phyloP scores from a whole-genome alignment of 2,113 vertebrate species.

The Bubo bubo region DNA sequence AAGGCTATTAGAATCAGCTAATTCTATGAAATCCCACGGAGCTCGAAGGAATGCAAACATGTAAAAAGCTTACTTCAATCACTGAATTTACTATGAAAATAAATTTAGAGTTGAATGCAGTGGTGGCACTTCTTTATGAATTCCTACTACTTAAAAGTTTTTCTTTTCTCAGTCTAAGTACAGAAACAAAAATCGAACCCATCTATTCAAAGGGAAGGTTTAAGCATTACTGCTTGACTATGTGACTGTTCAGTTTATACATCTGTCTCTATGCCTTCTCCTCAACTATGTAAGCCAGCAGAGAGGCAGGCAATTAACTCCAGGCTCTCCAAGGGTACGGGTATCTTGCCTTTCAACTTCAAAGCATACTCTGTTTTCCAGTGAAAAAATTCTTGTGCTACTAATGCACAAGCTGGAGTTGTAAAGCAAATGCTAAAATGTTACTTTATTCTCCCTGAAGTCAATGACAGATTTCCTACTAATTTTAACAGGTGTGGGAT shows the following conservation, averaged over 20 bases:
- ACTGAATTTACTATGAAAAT: background rate
- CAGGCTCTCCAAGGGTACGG: background rate
- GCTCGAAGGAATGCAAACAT: background rate
- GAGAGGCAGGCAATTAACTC: background rate
- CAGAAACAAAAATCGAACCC: background rate
- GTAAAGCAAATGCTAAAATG: background rate
- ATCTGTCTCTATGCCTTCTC: background rate
- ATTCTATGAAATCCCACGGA: background rate
- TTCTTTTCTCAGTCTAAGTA: background rate
- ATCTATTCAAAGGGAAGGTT: background rate
- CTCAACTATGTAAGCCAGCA: rapidly evolving
- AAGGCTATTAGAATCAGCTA: background rate
- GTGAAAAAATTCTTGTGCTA: background rate
- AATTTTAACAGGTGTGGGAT: background rate
- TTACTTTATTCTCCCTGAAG: background rate
- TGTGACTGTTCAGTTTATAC: background rate
- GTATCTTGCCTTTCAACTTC: background rate
- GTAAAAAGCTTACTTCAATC: background rate
- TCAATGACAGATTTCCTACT: background rate
- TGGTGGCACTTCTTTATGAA: background rate
- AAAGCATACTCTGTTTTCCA: background rate
- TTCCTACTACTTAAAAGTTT: background rate
- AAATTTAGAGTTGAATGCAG: background rate
- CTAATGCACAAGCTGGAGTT: background rate
- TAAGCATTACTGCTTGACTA: background rate